Base-by-base conservation (phyloP, 2,888 invertebrate genomes). In the Scrobipalpa atriplicella region DNA sequence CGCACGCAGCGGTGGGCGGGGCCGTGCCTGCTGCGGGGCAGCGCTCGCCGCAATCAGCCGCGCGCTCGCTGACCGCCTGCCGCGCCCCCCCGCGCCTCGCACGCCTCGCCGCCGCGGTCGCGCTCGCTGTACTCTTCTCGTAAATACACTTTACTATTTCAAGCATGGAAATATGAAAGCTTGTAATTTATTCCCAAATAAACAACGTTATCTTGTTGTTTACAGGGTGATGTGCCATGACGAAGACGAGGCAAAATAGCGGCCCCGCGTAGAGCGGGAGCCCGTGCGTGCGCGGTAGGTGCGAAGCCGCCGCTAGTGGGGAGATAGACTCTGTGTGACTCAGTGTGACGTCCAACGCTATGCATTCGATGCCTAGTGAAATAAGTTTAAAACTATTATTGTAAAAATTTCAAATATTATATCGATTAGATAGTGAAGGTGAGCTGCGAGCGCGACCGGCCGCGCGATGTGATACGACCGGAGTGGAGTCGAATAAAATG, bases 171-270 rank as follows among this genome's bases (percentile, higher is more conserved):
- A 41, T 9, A 11, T 41, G 13, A n/a, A n/a, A n/a, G n/a, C n/a
- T 41, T 41, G 2, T 41, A 11, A 41, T 41, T 41, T 41, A 2
- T 41, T 41, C 2, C 6, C n/a, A n/a, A 8, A 16, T 47, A 47
- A 8, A 0, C n/a, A 47, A 7, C 7, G n/a, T 47, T 47, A 16
- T n/a, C 6, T 47, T n/a, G 29, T 56, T 29, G 21, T 18, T 36
- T 39, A 1, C 83, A 89, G 88, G 65, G 66, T 85, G 71, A 71
- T 82, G 78, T 87, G 90, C 75, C 90, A 87, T 81, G 88, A 89
- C 78, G 88, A 87, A 66, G 88, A 86, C 70, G 81, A 81, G 68
- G 77, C 77, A 64, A 74, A 85, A 81, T 89, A 88, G 84, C 87
- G 82, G 71, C 66, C n/a, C 73, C 69, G 68, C 68, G 62, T 51